Evolutionary conservation across 2,797 vertebrate genomes (phyloP), one percentile per base, ranked within the genome.

Genomic region (Intellagama lesueurii): DNA sequence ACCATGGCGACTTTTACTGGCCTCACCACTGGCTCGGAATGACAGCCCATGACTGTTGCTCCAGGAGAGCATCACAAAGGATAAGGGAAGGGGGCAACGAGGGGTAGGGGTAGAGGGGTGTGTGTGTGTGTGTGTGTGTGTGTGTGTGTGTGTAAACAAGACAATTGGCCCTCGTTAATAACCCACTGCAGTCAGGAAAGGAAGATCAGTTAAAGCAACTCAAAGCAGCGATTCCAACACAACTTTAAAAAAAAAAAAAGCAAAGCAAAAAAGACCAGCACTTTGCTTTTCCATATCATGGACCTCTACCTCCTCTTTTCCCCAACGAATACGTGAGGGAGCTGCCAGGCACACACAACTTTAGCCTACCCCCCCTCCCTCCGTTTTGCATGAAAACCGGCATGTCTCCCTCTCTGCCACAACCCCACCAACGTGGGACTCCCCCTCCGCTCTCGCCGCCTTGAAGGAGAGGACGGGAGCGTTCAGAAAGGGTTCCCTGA

Each of bases 131-230:
- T 40, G 40, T 40, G 40, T 40, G 40, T 40, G 40, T 40, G 40
- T 40, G 40, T 40, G 40, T 40, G 40, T 40, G 1, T 40, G 40
- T 40, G 40, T 40, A 49, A 40, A 44, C 8, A 64, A 91, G 91
- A 86, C 93, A 83, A 90, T 88, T 92, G 40, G 88, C 90, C 80
- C 32, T 40, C 89, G 78, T 87, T 88, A 40, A 86, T 47, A 91
- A 91, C 79, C 75, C 28, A 72, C 89, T 56, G 89, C 92, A 85
- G 84, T 60, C 90, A 1, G 77, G 56, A 75, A 75, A 32, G 1
- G 85, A 56, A 83, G 75, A 66, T 16, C 26, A 64, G 79, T 70
- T 64, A 81, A 49, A 17, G 64, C 77, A n/a, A 17, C 66, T 5
- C 35, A 6, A 88, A 0, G 0, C 0, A 8, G 81, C 0, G 22